Evolutionary conservation across 2,888 invertebrate species (phyloP), one percentile per base, ranked within the genome.

Genomic region (Epinotia ramella): DNA sequence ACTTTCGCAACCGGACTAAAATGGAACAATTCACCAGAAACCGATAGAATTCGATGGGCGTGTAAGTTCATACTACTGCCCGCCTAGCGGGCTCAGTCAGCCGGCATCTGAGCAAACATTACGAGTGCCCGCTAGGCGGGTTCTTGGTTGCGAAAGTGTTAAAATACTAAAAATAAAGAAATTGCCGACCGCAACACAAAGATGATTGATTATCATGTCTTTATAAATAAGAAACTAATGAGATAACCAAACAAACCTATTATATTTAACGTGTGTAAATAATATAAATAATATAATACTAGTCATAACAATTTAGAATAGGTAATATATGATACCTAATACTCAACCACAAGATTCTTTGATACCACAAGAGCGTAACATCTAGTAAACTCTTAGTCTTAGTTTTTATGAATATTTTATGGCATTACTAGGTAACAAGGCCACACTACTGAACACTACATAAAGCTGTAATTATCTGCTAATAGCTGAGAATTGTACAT

Each of bases 381-480:
- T 40, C 40, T 40, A 40, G 9, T 40, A 9, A 40, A 40, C 9
- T 40, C 46, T 9, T 13, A 59, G 59, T 69, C 68, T 46, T 24
- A 11, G n/a, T 69, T 46, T 59, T 6, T 59, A 69, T 60, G 40
- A 68, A 33, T 9, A 16, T 7, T 7, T 24, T 40, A 40, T 40
- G n/a, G n/a, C 18, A 59, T 68, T 59, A 46, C 69, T 60, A 40
- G 44, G 46, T 69, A 69, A 69, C 69, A 72, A 72, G 71, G 63
- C 71, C 71, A 40, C 69, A 49, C 64, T 64, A 64, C 64, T 11
- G 69, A 69, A 69, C 69, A 69, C 69, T 69, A 68, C 44, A 59
- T 3, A 60, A 60, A 69, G 59, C 73, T 64, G 18, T 40, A n/a
- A 57, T 76, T 80, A 80, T 70, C 80, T 67, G 20, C 24, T 62